Percentiles rank a stretch among this genome's conserved stretches.
Evolutionary conservation across 2,113 vertebrate species (phyloP).

Genomic region (Aplodontia rufa): DNA sequence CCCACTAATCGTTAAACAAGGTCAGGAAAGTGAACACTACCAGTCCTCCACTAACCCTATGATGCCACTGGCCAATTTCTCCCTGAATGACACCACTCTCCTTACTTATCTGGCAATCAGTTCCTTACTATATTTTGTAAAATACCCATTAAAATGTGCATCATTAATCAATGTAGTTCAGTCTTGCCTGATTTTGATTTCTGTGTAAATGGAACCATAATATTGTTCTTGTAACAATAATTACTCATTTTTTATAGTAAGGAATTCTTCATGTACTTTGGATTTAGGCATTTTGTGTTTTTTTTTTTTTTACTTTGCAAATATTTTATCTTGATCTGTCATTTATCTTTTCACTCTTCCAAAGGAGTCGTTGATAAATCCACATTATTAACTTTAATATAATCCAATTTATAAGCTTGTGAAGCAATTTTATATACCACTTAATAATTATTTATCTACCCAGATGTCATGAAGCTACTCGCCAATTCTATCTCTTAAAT

Average conservation of each 20-base stretch:
- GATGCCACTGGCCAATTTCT: neutral
- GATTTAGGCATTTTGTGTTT: neutral
- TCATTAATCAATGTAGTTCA: neutral
- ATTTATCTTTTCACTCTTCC: neutral
- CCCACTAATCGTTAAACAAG: neutral
- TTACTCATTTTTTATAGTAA: neutral
- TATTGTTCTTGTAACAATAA: neutral
- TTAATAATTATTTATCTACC: neutral
- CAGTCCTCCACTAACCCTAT: no score
- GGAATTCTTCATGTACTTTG: neutral
- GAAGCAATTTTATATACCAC: neutral
- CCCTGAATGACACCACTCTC: neutral
- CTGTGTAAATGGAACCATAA: neutral
- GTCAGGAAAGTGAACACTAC: neutral
- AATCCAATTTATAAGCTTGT: neutral
- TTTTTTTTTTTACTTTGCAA: neutral
- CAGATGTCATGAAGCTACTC: neutral
- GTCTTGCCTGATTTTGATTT: neutral
- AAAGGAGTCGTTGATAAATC: neutral
- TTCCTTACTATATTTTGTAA: neutral
- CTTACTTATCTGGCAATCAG: neutral
- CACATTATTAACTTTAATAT: neutral
- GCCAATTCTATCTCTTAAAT: neutral
- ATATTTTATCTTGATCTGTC: neutral
- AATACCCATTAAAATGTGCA: neutral